Evolutionary conservation across 2,113 vertebrate genomes (phyloP).

Genomic region (Dicaeum eximium): DNA sequence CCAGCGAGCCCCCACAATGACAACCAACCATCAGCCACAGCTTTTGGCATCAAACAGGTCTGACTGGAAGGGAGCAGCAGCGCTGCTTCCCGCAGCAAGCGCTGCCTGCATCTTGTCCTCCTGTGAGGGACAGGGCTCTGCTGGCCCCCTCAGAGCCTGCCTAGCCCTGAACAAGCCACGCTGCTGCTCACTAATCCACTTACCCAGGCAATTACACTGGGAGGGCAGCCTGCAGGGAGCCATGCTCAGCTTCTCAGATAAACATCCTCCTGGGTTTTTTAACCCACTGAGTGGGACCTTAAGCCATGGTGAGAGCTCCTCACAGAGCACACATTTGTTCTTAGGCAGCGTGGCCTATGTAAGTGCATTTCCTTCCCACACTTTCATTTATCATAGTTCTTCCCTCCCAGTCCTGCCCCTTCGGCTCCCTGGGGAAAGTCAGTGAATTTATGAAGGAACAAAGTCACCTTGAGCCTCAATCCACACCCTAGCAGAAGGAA

Average conservation of each 20-base stretch:
- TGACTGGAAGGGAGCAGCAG: neutral
- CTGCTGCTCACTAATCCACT: neutral
- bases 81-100: neutral
- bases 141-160: neutral
- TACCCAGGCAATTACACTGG: neutral
- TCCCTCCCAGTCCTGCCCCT: slow-evolving; percentile 5
- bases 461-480: slow-evolving; percentile 58
- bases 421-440: neutral
- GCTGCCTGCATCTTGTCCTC: neutral
- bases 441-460: slow-evolving; percentile 31
- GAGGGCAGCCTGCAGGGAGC: neutral
- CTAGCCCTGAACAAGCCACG: neutral
- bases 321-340: neutral
- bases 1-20: neutral
- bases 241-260: neutral
- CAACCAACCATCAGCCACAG: neutral
- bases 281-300: neutral
- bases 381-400: slow-evolving; percentile 9
- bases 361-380: neutral
- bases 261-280: neutral
- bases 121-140: neutral
- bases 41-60: neutral
- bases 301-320: neutral
- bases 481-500: slow-evolving; percentile 48
- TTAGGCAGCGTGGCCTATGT: neutral